phyloP scores from a whole-genome alignment of 1,140 invertebrate genomes.

The Metopolophium dirhodum region DNA sequence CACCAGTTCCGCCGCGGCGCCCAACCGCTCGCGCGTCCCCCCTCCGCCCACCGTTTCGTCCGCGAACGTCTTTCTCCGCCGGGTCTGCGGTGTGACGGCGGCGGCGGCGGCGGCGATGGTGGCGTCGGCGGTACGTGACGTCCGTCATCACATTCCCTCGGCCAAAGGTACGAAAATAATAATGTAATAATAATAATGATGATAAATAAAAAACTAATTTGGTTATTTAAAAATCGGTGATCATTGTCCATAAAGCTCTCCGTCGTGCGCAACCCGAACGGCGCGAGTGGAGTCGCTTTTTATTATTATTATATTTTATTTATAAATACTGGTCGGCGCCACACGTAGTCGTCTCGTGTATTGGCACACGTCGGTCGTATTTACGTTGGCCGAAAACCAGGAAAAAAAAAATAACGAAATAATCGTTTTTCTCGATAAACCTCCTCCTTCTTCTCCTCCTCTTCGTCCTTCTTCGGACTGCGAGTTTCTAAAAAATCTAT shows the following conservation, averaged over 20 bases:
- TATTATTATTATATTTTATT: conserved; percentile 14
- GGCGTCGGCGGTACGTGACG: conserved; percentile 45
- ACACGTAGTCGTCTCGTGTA: background rate
- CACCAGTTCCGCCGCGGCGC: conserved; percentile 61
- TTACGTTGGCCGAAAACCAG: conserved; percentile 47
- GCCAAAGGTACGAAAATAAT: background rate
- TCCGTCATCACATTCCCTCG: conserved; percentile 43
- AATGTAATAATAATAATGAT: background rate
- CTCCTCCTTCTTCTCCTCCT: background rate
- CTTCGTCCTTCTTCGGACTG: background rate
- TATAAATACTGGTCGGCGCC: conserved; percentile 33
- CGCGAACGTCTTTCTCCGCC: background rate
- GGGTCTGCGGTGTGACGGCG: conserved; percentile 9
- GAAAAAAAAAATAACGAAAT: background rate
- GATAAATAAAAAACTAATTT: conserved; percentile 12
- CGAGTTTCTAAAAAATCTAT: conserved; percentile 46
- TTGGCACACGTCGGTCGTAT: conserved; percentile 46
- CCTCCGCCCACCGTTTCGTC: conserved; percentile 47
- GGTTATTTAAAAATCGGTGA: background rate
- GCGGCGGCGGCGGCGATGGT: background rate
- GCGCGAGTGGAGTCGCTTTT: background rate
- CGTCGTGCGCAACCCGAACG: background rate
- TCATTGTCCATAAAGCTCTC: background rate
- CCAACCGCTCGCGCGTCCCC: conserved; percentile 60
- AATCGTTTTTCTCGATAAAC: conserved; percentile 39